phyloP scores from a whole-genome alignment of 1,140 invertebrate genomes.

The Heliconius hermathena region DNA sequence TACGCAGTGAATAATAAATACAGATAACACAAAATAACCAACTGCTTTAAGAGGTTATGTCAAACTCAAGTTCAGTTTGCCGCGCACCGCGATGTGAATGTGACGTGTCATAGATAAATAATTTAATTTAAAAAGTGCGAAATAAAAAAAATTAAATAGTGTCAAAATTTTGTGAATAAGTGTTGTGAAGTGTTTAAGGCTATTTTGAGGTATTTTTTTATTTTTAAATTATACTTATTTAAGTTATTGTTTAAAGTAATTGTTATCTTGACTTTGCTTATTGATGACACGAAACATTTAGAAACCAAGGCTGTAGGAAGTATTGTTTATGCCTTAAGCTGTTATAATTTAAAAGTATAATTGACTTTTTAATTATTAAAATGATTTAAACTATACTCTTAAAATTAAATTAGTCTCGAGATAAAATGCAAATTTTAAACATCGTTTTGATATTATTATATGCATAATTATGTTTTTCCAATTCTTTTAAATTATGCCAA shows the following conservation, averaged over 20 bases:
- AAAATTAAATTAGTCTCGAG: neutral
- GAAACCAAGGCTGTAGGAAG: constrained; percentile 21
- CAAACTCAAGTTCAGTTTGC: constrained; percentile 50
- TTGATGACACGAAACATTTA: constrained; percentile 21
- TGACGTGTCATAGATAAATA: constrained; percentile 39
- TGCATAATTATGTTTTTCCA: too few relatives aligned
- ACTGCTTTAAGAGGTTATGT: constrained; percentile 38
- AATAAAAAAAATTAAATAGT: neutral
- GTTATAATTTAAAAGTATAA: constrained; percentile 6
- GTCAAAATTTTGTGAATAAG: neutral
- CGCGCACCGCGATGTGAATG: constrained; percentile 47
- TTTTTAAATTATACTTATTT: neutral
- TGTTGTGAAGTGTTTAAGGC: neutral
- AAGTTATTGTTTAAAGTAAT: constrained; percentile 23
- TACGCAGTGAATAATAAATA: neutral
- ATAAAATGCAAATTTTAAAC: neutral
- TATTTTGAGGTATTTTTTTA: neutral
- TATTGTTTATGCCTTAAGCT: constrained; percentile 13
- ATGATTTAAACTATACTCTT: neutral
- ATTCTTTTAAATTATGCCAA: too few relatives aligned
- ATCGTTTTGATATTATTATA: neutral
- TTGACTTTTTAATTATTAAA: constrained; percentile 1
- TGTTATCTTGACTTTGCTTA: constrained; percentile 20
- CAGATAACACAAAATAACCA: constrained; percentile 7
- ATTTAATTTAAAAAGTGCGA: neutral